Conservation (phyloP, 2,113 vertebrate genomes). For the Ageneiosus marmoratus region DNA sequence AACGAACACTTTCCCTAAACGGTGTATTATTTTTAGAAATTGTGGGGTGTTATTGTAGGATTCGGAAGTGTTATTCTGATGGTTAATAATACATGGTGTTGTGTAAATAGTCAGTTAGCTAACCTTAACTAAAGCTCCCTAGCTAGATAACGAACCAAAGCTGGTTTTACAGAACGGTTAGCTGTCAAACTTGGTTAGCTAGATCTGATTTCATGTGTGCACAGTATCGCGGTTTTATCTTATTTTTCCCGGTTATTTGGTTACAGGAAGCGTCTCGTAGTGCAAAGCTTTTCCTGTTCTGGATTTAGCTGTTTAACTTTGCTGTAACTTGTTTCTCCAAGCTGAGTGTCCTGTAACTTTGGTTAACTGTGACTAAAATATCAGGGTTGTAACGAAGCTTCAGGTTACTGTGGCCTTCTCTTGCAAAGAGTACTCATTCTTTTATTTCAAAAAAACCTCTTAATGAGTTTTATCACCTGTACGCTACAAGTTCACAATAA, state of each 20-base stretch:
- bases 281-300: background rate
- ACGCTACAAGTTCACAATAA: background rate
- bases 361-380: background rate
- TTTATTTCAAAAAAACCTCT: background rate
- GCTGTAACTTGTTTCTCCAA: background rate
- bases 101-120: too few species aligned
- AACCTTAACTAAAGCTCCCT: background rate
- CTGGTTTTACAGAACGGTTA: background rate
- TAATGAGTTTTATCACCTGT: too few species aligned
- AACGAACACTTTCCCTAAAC: too few species aligned
- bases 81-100: background rate
- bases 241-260: background rate
- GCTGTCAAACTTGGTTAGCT: conserved; percentile 10
- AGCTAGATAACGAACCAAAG: background rate
- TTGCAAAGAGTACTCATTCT: background rate
- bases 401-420: background rate
- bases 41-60: background rate
- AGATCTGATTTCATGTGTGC: background rate
- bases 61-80: background rate
- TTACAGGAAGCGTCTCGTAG: background rate
- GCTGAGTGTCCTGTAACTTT: too few species aligned
- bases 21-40: background rate
- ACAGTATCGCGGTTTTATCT: background rate
- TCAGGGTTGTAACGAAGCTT: background rate
- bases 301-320: background rate